Base-by-base conservation (phyloP, 2,797 vertebrate genomes). In the Fringilla coelebs region DNA sequence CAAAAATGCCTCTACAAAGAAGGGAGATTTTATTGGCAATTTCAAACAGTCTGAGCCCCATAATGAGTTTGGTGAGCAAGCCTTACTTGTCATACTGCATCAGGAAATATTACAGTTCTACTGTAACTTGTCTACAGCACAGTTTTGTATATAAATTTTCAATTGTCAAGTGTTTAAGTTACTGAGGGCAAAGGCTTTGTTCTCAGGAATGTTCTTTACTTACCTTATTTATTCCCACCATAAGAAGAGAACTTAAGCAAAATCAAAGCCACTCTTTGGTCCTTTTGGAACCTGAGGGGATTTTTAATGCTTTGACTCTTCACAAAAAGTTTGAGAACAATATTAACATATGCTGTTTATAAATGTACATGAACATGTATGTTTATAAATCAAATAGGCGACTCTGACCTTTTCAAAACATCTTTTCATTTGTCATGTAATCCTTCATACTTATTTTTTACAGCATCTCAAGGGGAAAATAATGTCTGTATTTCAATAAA, bases 401-500 rank as follows among this genome's bases (percentile, higher is more conserved):
- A 72, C 20, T 26, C 24, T 66, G 26, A 36, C 34, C 26, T 66
- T 84, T 52, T 66, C 18, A 52, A 52, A 52, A 68, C 11, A 17
- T 58, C 25, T 66, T 72, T 70, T 52, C 31, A 78, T 78, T 68
- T 75, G 40, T 54, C 66, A 25, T 7, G 2, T 63, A 52, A 90
- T 67, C n/a, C 55, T 90, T 86, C 2, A 1, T 91, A 86, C 61
- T 95, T 94, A 74, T 88, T 95, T 96, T 95, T 93, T 72, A 93
- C 43, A 51, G 52, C 61, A 62, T 73, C 75, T 61, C 16, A 60
- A 63, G 29, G 21, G 38, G 8, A 63, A 79, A 78, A 66, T 18
- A 58, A 40, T 13, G 13, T 34, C 77, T 67, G 38, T 62, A 76
- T 90, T 94, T 80, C 63, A 96, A 83, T 94, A 97, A 97, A 96